phyloP scores from a whole-genome alignment of 1,140 invertebrate genomes.

The Drosophila sp. region DNA sequence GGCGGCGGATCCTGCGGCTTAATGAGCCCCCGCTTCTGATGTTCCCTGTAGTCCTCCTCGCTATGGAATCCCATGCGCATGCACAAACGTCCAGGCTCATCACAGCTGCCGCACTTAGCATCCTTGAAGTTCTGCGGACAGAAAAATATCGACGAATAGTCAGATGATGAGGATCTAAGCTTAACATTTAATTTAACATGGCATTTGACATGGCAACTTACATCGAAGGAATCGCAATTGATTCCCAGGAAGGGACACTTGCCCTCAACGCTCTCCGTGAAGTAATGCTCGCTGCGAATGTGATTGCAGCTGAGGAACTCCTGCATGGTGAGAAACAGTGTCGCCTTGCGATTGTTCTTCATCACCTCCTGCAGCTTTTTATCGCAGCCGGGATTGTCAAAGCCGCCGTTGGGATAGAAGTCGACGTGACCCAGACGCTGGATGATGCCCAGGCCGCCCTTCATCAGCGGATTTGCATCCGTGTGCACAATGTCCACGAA shows the following conservation, averaged over 20 bases:
- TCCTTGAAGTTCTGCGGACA: constrained; percentile 87
- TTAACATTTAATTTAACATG: no score
- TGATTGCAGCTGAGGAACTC: constrained; percentile 94
- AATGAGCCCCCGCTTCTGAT: constrained; percentile 79
- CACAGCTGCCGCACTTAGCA: constrained; percentile 91
- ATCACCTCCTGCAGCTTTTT: constrained; percentile 89
- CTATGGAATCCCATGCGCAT: constrained; percentile 89
- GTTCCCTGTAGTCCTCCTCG: constrained; percentile 85
- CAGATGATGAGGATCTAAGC: neutral
- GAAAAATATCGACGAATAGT: neutral
- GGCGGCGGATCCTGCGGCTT: constrained; percentile 86
- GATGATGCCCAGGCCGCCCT: constrained; percentile 92
- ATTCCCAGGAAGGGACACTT: constrained; percentile 91
- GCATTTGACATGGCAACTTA: no score
- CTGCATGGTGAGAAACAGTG: constrained; percentile 88
- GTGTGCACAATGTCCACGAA: constrained; percentile 96
- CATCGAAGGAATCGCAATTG: constrained; percentile 91
- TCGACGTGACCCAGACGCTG: constrained; percentile 94
- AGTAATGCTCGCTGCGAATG: constrained; percentile 92
- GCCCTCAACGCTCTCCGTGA: constrained; percentile 93
- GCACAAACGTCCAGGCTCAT: constrained; percentile 87
- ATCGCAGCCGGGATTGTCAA: constrained; percentile 93
- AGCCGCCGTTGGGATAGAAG: constrained; percentile 95
- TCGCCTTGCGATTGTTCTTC: constrained; percentile 85
- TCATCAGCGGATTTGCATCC: constrained; percentile 92